Conservation (phyloP, 2,797 vertebrate genomes). For the Hafferia zeledoni region DNA sequence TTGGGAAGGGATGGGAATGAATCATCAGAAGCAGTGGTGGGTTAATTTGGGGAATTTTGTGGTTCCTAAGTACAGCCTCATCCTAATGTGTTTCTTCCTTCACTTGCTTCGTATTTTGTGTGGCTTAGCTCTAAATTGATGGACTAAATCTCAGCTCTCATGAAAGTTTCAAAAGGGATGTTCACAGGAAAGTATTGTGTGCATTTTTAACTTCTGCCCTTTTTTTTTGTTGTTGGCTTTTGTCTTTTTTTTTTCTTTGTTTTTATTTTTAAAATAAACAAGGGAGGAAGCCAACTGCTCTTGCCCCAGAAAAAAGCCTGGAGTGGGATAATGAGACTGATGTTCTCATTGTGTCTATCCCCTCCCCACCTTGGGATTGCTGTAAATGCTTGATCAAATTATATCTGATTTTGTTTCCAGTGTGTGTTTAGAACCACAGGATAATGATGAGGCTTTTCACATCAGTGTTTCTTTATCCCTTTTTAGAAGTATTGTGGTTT, state of each 20-base stretch:
- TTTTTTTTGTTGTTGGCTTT: background rate
- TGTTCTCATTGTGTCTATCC: background rate
- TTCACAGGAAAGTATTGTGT: background rate
- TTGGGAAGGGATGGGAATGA: background rate
- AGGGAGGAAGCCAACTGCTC: background rate
- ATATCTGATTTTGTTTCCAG: background rate
- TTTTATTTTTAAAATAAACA: background rate
- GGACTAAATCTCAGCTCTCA: background rate
- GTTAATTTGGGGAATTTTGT: background rate
- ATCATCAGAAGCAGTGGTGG: background rate
- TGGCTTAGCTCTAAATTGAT: background rate
- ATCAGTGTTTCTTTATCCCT: background rate
- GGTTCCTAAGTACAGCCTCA: background rate
- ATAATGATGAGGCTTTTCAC: conserved; percentile 20
- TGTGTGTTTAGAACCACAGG: background rate
- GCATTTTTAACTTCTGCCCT: background rate
- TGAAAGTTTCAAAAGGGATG: background rate
- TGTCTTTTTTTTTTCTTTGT: background rate
- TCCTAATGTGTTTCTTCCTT: background rate
- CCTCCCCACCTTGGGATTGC: background rate
- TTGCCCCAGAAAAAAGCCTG: background rate
- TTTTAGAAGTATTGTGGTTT: conserved; percentile 36
- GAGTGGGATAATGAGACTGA: background rate
- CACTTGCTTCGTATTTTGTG: background rate
- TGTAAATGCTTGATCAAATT: background rate